Conservation (phyloP, 2,888 invertebrate genomes). For the Drosophila paracracens region DNA sequence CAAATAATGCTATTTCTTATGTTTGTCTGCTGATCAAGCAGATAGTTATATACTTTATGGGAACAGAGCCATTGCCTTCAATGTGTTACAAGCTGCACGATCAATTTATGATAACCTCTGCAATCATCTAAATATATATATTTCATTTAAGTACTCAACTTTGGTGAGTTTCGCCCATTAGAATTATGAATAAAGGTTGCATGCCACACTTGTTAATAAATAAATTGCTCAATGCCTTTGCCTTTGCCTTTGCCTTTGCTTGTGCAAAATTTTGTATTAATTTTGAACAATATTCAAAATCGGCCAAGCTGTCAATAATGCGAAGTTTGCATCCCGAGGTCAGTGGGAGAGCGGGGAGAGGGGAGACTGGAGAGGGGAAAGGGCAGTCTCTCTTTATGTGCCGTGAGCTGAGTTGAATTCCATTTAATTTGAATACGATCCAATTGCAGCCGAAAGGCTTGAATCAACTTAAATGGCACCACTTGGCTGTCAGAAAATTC, state of each 20-base stretch:
- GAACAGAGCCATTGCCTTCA: neutral
- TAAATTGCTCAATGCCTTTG: neutral
- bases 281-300: neutral
- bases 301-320: neutral
- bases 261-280: neutral
- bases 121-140: neutral
- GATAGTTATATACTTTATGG: neutral
- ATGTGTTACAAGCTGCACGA: neutral
- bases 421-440: constrained; percentile 10
- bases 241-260: neutral
- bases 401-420: neutral
- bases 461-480: constrained; percentile 28
- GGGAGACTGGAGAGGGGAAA: no score
- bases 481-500: constrained; percentile 53
- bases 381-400: neutral
- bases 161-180: neutral
- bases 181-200: neutral
- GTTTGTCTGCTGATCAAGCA: neutral
- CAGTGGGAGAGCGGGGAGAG: neutral
- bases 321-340: neutral
- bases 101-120: neutral
- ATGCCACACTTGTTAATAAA: neutral
- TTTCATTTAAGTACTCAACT: neutral
- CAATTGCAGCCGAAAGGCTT: constrained; percentile 49
- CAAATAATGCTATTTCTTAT: no score